Evolutionary conservation across 2,797 vertebrate genomes (phyloP), one percentile per base, ranked within the genome.

Genomic region (Eleutherodactylus coqui): DNA sequence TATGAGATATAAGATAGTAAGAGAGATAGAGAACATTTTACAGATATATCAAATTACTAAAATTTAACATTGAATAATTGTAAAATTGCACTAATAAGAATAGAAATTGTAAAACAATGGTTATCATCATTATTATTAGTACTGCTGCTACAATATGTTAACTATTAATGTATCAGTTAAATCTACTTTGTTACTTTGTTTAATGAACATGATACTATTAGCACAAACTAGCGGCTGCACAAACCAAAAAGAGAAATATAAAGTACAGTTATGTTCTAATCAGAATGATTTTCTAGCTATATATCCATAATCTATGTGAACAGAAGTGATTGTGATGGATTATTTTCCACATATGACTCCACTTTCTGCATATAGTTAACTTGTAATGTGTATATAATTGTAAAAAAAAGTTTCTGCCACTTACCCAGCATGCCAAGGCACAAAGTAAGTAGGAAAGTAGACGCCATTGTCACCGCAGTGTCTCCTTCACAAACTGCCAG

Each of bases 371-470:
- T 24, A n/a, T 69, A 13, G 11, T n/a, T 36, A 4, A 1, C 21
- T 38, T 9, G 34, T 38, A 29, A 16, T 38, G 27, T 69, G 7
- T 17, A 29, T 11, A 24, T 21, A 47, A 16, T 24, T 16, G 32
- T 29, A 76, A 4, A 2, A 24, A 16, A 10, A 27, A 14, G 10
- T 24, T 21, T n/a, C 14, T 24, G 27, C 1, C 79, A 94, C 94
- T 95, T 93, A 95, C 95, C 95, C 90, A 89, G 86, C 83, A 92
- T 85, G 60, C 91, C 91, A 11, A 92, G 82, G 91, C 90, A 91
- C 83, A 95, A 90, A 78, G 90, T 89, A 0, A 89, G 29, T 11
- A 86, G 21, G 84, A 91, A 84, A 0, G 88, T 0, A 32, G 87
- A 38, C 88, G 86, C 93, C 95, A 95, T 95, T 47, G 53, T 64